phyloP scores from a whole-genome alignment of 2,797 vertebrate species.

The Dermochelys coriacea region DNA sequence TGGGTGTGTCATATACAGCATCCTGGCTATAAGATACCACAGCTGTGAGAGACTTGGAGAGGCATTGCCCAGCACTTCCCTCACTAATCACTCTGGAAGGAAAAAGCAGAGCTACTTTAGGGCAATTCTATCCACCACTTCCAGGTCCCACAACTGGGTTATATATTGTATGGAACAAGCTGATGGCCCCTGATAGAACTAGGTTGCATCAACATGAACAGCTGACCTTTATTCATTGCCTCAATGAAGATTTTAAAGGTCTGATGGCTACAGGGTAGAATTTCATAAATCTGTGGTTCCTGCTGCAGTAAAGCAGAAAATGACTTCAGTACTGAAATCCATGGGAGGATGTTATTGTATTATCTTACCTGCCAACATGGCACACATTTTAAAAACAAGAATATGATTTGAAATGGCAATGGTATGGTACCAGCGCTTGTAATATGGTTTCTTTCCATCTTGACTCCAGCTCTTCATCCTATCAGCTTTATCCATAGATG shows the following conservation, averaged over 20 bases:
- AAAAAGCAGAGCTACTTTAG: neutral
- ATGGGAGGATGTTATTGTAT: neutral
- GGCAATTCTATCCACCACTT: neutral
- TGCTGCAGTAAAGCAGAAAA: conserved; percentile 21
- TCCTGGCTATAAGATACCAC: neutral
- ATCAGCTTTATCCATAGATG: neutral
- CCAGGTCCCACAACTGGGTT: neutral
- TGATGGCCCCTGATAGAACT: neutral
- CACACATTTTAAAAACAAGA: neutral
- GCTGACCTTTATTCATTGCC: neutral
- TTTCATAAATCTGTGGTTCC: neutral
- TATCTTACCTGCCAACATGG: neutral
- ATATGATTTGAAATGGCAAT: neutral
- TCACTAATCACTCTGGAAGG: neutral
- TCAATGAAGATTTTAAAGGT: neutral
- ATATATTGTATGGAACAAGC: neutral
- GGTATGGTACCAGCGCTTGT: neutral
- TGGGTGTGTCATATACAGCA: no score
- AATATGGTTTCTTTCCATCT: conserved; percentile 13
- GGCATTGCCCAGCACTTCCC: neutral
- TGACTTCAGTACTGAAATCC: neutral
- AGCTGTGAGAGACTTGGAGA: neutral
- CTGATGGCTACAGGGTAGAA: neutral
- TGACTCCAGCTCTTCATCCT: neutral
- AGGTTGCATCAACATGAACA: neutral